Conservation (phyloP, 2,113 vertebrate genomes). For the Microtus richardsoni region DNA sequence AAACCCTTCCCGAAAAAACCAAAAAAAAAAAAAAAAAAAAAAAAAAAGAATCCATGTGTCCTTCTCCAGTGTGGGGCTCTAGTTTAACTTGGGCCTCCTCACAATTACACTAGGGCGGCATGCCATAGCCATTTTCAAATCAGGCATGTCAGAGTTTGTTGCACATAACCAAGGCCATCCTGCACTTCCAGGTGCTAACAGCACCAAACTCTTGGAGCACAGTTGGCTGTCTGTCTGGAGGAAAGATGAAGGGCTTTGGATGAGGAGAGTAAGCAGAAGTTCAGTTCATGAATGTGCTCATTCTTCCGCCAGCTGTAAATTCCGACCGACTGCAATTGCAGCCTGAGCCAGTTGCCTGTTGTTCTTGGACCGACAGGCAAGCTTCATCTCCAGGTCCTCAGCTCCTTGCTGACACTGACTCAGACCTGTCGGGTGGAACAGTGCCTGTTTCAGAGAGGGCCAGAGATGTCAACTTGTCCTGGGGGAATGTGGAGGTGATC, state of each 20-base stretch:
- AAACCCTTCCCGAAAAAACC: too few species aligned
- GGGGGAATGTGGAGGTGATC: background rate
- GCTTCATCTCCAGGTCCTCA: slow-evolving; percentile 60
- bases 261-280: slow-evolving; percentile 60
- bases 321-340: slow-evolving; percentile 65
- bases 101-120: slow-evolving; percentile 18
- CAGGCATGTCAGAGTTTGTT: slow-evolving; percentile 39
- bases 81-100: background rate
- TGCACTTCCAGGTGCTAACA: slow-evolving; percentile 63
- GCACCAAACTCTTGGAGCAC: slow-evolving; percentile 45
- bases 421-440: slow-evolving; percentile 55
- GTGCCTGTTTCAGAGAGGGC: slow-evolving; percentile 17
- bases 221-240: slow-evolving; percentile 21
- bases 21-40: too few species aligned
- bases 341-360: slow-evolving; percentile 68
- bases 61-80: background rate
- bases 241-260: slow-evolving; percentile 64
- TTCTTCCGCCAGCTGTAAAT: slow-evolving; percentile 69
- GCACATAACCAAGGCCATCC: slow-evolving; percentile 18
- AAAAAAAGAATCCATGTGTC: background rate
- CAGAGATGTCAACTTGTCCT: slow-evolving; percentile 43
- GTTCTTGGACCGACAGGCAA: slow-evolving; percentile 61
- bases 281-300: slow-evolving; percentile 68
- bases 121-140: slow-evolving; percentile 42
- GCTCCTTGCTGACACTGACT: slow-evolving; percentile 44